Conservation (phyloP, 2,797 vertebrate genomes). For the Otus scops region DNA sequence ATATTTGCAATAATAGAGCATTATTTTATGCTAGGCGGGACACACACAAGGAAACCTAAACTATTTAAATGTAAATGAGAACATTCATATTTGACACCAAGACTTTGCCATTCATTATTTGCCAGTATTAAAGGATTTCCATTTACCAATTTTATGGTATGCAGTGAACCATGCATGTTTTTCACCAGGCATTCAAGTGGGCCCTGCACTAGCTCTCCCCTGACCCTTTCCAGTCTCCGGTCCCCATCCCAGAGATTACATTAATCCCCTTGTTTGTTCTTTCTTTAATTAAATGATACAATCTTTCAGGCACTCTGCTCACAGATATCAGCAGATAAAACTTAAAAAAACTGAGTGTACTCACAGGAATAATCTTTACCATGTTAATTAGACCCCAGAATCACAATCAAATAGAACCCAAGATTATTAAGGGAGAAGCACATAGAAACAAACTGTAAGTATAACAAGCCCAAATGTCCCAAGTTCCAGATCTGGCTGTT, state of each 20-base stretch:
- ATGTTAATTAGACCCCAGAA: slow-evolving; percentile 29
- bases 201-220: background rate
- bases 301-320: slow-evolving; percentile 34
- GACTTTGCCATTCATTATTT: slow-evolving; percentile 35
- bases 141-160: slow-evolving; percentile 38
- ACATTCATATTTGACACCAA: slow-evolving; percentile 63
- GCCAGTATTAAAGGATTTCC: slow-evolving; percentile 54
- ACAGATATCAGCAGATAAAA: slow-evolving; percentile 47
- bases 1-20: slow-evolving; percentile 31
- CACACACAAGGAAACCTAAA: slow-evolving; percentile 51
- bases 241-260: slow-evolving; percentile 31
- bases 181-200: background rate
- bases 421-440: background rate
- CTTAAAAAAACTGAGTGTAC: background rate
- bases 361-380: background rate
- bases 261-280: slow-evolving; percentile 62
- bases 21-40: background rate
- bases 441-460: accelerated
- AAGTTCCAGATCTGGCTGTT: background rate
- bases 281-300: slow-evolving; percentile 71
- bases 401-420: background rate
- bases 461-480: background rate
- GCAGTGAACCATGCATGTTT: background rate
- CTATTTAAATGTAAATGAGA: slow-evolving; percentile 84
- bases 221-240: background rate